These are phyloP conservation scores for Hylaeus anthracinus DNA, from an alignment of 1,140 invertebrate species.

Conservation along the genomic window DNA sequence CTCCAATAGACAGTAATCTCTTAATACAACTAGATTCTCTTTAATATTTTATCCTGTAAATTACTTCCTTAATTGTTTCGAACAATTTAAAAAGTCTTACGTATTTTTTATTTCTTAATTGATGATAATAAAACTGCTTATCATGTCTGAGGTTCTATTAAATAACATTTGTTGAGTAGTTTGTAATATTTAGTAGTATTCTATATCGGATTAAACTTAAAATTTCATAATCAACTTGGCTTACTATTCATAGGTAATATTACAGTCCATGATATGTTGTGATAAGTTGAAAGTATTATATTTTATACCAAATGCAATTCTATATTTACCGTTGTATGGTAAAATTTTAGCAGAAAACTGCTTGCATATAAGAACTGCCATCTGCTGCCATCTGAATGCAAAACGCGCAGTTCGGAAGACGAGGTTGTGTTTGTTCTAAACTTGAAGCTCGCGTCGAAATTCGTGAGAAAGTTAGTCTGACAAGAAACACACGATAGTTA, in stretches of 20 bases:
- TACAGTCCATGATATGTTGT: too few species aligned
- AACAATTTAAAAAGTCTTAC: too few species aligned
- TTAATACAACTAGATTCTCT: too few species aligned
- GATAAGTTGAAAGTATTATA: too few species aligned
- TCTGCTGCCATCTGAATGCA: slow-evolving; percentile 9
- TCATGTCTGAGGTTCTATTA: background rate
- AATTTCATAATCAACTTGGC: too few species aligned
- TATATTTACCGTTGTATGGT: too few species aligned
- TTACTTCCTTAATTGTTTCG: too few species aligned
- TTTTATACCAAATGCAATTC: too few species aligned
- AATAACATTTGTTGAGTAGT: background rate
- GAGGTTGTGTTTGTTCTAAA: background rate
- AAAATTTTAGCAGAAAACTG: background rate
- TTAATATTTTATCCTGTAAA: too few species aligned
- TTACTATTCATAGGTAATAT: too few species aligned
- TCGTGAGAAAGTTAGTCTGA: background rate
- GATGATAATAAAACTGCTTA: background rate
- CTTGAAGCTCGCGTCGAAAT: background rate
- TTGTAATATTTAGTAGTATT: too few species aligned
- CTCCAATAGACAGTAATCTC: background rate
- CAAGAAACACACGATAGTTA: background rate
- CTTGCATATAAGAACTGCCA: background rate
- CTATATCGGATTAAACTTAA: too few species aligned
- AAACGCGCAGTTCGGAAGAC: background rate
- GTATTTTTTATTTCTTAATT: slow-evolving; percentile 4